Evolutionary conservation across 2,113 vertebrate genomes (phyloP).

Genomic region (Irena cyanogastra): DNA sequence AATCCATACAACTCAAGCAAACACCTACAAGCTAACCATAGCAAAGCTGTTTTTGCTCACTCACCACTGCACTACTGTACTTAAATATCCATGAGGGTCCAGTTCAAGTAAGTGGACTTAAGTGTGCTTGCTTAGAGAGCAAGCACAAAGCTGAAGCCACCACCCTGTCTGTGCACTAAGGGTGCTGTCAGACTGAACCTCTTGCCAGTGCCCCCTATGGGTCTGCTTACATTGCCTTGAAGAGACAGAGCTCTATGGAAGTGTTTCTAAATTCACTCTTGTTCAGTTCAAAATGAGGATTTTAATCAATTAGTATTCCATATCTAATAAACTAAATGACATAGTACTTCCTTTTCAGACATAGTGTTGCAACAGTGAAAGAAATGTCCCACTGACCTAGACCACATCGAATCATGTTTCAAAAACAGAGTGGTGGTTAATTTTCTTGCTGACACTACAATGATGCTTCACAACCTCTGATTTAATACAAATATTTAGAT

Average conservation of each 20-base stretch:
- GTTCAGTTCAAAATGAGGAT: neutral
- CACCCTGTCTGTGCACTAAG: rapidly evolving
- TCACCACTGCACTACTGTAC: neutral
- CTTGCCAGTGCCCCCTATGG: neutral
- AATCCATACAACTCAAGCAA: neutral
- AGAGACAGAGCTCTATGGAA: neutral
- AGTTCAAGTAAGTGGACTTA: neutral
- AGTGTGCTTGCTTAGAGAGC: neutral
- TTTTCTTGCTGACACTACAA: neutral
- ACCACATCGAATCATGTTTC: neutral
- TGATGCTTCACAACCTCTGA: neutral
- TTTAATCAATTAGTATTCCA: neutral
- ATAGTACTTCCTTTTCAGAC: neutral
- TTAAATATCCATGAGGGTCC: neutral
- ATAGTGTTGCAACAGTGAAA: neutral
- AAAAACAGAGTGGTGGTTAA: neutral
- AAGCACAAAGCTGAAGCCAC: neutral
- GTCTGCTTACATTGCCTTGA: neutral
- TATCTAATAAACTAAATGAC: neutral
- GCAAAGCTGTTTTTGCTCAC: neutral
- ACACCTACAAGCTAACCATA: neutral
- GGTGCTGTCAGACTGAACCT: neutral
- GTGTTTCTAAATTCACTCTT: neutral
- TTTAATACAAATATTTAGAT: neutral
- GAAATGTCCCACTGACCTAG: neutral